Evolutionary conservation across 2,888 invertebrate genomes (phyloP).

Genomic region (Linhomoeus sp.): DNA sequence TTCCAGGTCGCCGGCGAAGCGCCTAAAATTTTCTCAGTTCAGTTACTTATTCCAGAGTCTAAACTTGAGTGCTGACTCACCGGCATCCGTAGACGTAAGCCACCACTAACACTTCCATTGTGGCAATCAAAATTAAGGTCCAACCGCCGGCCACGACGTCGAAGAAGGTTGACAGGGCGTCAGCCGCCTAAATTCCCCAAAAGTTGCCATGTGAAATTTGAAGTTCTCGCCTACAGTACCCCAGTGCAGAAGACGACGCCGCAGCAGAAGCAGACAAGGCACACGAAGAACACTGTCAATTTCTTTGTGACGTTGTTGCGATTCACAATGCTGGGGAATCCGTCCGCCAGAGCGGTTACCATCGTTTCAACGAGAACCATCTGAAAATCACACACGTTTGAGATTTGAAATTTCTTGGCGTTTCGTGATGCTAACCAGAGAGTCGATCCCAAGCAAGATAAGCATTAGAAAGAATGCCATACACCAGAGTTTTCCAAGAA

Average conservation of each 20-base stretch:
- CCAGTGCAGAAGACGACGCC: conserved; percentile 4
- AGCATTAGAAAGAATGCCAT: conserved; percentile 1
- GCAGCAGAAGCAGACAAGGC: conserved; percentile 4
- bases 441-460: conserved; percentile 1
- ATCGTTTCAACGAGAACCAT: no score
- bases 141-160: conserved; percentile 34
- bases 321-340: background rate
- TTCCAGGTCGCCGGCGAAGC: conserved; percentile 1
- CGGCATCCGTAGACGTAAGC: conserved; percentile 32
- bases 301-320: no score
- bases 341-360: no score
- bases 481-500: background rate
- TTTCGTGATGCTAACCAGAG: no score
- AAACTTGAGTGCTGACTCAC: no score
- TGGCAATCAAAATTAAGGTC: conserved; percentile 31
- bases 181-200: no score
- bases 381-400: no score
- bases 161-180: conserved; percentile 32
- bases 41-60: no score
- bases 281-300: background rate
- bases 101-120: conserved; percentile 37
- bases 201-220: no score
- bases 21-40: no score
- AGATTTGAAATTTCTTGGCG: no score
- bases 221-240: no score